phyloP scores from a whole-genome alignment of 2,888 invertebrate genomes.

The Drosophila picticornis region DNA sequence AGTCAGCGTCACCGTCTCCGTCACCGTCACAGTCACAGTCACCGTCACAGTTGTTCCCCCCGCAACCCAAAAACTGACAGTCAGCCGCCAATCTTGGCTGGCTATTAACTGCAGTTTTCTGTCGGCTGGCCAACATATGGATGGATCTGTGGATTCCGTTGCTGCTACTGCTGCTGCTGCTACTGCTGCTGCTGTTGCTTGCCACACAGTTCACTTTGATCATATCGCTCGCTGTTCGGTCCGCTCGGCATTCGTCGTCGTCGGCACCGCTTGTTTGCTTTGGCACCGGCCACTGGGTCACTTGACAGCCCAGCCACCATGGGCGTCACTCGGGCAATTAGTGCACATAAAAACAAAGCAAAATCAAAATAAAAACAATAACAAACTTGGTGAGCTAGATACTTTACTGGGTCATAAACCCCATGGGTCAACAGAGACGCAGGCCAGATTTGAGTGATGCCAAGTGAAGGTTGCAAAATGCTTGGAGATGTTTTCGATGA shows the following conservation, averaged over 20 bases:
- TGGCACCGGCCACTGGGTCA: slow-evolving; percentile 75
- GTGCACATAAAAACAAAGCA: slow-evolving; percentile 22
- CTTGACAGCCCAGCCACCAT: slow-evolving; percentile 57
- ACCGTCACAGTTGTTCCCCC: slow-evolving; percentile 3
- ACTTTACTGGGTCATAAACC: slow-evolving; percentile 21
- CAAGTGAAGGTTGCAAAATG: not conserved
- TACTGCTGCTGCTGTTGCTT: slow-evolving; percentile 15
- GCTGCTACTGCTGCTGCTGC: not conserved
- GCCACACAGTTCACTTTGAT: slow-evolving; percentile 70
- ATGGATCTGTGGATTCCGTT: not conserved
- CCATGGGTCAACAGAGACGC: slow-evolving; percentile 22
- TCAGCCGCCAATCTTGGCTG: not conserved
- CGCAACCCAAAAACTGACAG: slow-evolving; percentile 24
- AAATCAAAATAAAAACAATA: not conserved
- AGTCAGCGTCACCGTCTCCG: slow-evolving; percentile 28
- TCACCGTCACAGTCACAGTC: slow-evolving; percentile 1
- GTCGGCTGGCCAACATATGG: slow-evolving; percentile 68
- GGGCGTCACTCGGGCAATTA: slow-evolving; percentile 48
- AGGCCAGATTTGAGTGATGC: not conserved
- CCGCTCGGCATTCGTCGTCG: slow-evolving; percentile 1
- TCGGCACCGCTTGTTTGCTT: slow-evolving; percentile 16
- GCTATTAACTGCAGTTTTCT: slow-evolving; percentile 60
- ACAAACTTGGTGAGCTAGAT: not conserved
- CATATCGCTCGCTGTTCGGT: slow-evolving; percentile 48
- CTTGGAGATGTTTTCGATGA: too few relatives aligned